Percentiles rank a stretch among this genome's conserved stretches.
These are phyloP conservation scores for Schizopygopsis malacanthus DNA, from an alignment of 2,797 vertebrate genomes.

Conservation along the genomic window DNA sequence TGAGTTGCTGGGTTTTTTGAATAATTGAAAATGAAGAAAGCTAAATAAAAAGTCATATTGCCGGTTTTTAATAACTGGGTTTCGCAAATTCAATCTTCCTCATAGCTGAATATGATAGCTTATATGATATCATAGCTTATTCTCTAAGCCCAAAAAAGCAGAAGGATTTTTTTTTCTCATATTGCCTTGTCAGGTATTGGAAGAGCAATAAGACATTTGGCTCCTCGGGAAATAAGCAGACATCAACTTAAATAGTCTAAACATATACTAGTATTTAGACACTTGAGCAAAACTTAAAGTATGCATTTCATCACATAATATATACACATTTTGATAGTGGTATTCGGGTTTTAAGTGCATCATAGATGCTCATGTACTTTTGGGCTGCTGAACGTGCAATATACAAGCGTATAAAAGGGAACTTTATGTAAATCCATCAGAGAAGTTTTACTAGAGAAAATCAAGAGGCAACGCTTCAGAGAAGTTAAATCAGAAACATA, in stretches of 20 bases:
- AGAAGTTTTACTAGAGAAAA: neutral
- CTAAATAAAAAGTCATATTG: slow-evolving; percentile 32
- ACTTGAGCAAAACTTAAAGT: neutral
- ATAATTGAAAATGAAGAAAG: slow-evolving; percentile 40
- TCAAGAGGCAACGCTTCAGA: slow-evolving; percentile 13
- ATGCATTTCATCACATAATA: neutral
- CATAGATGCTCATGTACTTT: neutral
- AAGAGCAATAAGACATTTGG: neutral
- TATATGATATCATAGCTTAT: too few relatives aligned
- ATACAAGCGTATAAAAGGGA: neutral
- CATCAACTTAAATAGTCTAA: neutral
- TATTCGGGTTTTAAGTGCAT: neutral
- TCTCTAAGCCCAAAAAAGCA: neutral
- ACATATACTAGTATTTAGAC: neutral
- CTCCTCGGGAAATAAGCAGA: neutral
- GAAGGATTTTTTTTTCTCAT: neutral
- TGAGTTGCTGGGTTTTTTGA: slow-evolving; percentile 23
- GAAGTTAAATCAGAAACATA: slow-evolving; percentile 1
- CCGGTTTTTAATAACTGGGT: slow-evolving; percentile 39
- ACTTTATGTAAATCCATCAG: neutral
- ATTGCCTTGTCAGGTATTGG: neutral
- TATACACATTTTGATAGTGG: neutral
- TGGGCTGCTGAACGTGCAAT: neutral
- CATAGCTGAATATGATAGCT: slow-evolving; percentile 1
- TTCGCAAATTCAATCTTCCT: slow-evolving; percentile 21